These are phyloP conservation scores for Dasyornis broadbenti DNA, from an alignment of 2,113 vertebrate genomes.

Conservation along the genomic window DNA sequence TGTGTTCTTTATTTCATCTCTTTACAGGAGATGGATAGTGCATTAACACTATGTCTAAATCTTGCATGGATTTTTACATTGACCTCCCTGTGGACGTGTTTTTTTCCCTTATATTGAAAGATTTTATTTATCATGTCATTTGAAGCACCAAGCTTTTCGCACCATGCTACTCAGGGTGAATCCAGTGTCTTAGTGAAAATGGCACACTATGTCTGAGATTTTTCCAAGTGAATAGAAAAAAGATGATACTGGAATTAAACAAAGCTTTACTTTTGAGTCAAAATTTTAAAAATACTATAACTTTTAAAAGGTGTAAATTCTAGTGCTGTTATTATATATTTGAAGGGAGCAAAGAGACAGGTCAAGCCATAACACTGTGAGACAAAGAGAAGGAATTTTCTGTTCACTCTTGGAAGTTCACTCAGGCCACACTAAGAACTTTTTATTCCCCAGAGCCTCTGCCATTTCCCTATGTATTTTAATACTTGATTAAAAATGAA, in stretches of 20 bases:
- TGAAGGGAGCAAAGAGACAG: not conserved
- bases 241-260: not conserved
- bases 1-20: not conserved
- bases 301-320: not conserved
- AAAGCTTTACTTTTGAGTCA: not conserved
- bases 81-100: not conserved
- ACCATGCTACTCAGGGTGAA: not conserved
- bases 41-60: not conserved
- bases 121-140: not conserved
- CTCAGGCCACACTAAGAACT: not conserved
- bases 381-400: not conserved
- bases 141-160: not conserved
- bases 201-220: not conserved
- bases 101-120: not conserved
- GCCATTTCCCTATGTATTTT: not conserved
- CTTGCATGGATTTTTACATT: not conserved
- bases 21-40: not conserved
- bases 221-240: not conserved
- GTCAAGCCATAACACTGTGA: not conserved
- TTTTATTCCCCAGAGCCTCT: not conserved
- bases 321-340: not conserved
- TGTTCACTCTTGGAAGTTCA: not conserved
- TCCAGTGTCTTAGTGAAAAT: not conserved
- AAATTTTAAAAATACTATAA: not conserved
- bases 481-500: conserved; percentile 16